Base-by-base conservation (phyloP, 2,113 vertebrate genomes). In the Sinocyclocheilus grahami region DNA sequence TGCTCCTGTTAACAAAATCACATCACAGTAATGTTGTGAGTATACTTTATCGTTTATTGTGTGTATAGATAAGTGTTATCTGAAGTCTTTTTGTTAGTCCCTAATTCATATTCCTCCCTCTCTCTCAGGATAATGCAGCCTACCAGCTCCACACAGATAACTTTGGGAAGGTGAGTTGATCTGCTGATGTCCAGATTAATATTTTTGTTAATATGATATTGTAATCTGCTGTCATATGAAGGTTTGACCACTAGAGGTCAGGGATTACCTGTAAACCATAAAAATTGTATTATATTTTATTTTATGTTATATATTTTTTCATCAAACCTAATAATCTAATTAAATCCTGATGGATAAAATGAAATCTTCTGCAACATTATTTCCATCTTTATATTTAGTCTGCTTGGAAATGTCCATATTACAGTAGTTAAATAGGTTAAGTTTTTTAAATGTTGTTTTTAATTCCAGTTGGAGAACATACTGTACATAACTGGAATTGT, bases 1-100 rank as follows among this genome's bases (percentile, higher is more conserved):
- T 99, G 98, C 95, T 99, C 87, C 95, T 99, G 87, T 96, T 98
- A 95, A 99, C 98, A 85, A 99, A 99, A 93, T 96, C 98, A 86
- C 98, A 99, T 87, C 98, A 99, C 92, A 97, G 97, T 91, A 96
- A 97, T 92, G 96, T 98, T 89, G 98, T 99, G 91, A 96, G 96
- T 93, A n/a, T 5, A 55, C 6, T 42, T 30, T 67, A 27, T 79
- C 0, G 5, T 72, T 72, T n/a, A 30, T 14, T 60, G 20, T 81
- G 37, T 51, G 51, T 72, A 24, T 46, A 16, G 30, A 33, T 81
- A 55, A 37, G 67, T 6, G 5, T 77, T 60, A 13, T 2, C 9
- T 79, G 18, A 81, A 65, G 58, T 48, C 13, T 30, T 37, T 58
- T 14, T 22, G 14, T 33, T 8, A 46, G 18, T 69, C 1, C 37